Conservation (phyloP, 2,113 vertebrate species). For the Syngnathoides biaculeatus region DNA sequence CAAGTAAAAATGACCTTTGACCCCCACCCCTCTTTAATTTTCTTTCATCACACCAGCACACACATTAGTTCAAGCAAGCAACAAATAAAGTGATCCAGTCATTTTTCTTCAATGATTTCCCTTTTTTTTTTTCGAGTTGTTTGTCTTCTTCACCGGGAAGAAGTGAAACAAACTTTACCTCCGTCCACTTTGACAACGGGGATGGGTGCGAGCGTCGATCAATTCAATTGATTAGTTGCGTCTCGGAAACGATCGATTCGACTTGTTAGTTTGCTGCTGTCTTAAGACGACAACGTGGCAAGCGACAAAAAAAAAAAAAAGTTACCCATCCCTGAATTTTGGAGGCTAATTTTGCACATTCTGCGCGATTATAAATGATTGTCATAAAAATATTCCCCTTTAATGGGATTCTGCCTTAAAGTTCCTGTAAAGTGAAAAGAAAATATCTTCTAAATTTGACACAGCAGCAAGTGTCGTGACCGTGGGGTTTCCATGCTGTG, state of each 20-base stretch:
- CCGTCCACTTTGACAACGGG: not conserved
- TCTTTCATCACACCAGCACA: slow-evolving; percentile 13
- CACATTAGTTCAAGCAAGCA: slow-evolving; percentile 22
- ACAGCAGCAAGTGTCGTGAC: too few species aligned
- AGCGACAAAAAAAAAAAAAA: not conserved
- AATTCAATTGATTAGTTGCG: not conserved
- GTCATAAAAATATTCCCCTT: not conserved
- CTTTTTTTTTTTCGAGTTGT: slow-evolving; percentile 30
- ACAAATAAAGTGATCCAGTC: slow-evolving; percentile 59
- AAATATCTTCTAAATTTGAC: too few species aligned
- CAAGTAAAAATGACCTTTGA: slow-evolving; percentile 64
- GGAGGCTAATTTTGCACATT: not conserved
- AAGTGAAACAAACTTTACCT: slow-evolving; percentile 20
- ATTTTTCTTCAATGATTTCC: slow-evolving; percentile 17
- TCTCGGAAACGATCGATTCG: not conserved
- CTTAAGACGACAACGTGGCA: not conserved
- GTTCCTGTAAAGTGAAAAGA: too few species aligned
- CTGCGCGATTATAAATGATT: not conserved
- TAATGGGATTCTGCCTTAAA: not conserved
- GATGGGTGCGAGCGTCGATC: not conserved
- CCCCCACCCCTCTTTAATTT: not conserved
- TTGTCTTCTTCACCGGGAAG: slow-evolving; percentile 55
- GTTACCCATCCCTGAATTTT: not conserved
- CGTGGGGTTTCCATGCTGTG: too few species aligned
- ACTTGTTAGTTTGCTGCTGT: not conserved